Percentiles rank a stretch among this genome's conserved stretches.
Conservation (phyloP, 1,140 invertebrate genomes). For the Leptinotarsa lineolata region DNA sequence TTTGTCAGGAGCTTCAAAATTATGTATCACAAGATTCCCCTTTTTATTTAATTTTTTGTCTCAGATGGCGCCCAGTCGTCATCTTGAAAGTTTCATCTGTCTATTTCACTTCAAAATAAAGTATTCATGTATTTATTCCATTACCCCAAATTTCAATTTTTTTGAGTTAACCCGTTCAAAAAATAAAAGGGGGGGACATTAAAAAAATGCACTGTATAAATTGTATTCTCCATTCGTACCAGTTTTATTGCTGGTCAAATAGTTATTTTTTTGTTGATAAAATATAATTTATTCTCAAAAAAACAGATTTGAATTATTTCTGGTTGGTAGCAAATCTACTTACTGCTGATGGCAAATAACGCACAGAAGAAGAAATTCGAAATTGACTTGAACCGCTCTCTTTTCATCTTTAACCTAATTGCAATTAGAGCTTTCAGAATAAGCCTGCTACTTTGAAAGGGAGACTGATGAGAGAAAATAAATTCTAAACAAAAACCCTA, state of each 20-base stretch:
- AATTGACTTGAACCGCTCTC: conserved; percentile 21
- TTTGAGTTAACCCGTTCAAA: too few species aligned
- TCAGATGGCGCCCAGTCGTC: too few species aligned
- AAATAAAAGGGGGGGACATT: too few species aligned
- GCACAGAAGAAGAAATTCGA: conserved; percentile 9
- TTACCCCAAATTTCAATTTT: too few species aligned
- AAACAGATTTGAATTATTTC: background rate
- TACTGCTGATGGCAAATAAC: conserved; percentile 3
- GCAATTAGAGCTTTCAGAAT: conserved; percentile 24
- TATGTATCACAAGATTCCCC: too few species aligned
- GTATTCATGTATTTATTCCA: too few species aligned
- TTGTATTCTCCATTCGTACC: too few species aligned
- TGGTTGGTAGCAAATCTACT: background rate
- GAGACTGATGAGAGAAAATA: conserved; percentile 17
- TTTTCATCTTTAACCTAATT: conserved; percentile 22
- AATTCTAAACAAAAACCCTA: conserved; percentile 23
- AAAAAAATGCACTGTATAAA: too few species aligned
- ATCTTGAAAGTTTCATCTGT: too few species aligned
- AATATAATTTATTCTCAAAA: background rate
- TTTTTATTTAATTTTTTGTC: too few species aligned
- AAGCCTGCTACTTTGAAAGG: conserved; percentile 20
- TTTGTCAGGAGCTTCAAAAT: too few species aligned
- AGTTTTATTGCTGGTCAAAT: background rate
- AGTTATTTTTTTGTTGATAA: conserved; percentile 18
- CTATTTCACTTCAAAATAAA: too few species aligned